Evolutionary conservation across 2,888 invertebrate species (phyloP).

Genomic region (Dioctria rufipes): DNA sequence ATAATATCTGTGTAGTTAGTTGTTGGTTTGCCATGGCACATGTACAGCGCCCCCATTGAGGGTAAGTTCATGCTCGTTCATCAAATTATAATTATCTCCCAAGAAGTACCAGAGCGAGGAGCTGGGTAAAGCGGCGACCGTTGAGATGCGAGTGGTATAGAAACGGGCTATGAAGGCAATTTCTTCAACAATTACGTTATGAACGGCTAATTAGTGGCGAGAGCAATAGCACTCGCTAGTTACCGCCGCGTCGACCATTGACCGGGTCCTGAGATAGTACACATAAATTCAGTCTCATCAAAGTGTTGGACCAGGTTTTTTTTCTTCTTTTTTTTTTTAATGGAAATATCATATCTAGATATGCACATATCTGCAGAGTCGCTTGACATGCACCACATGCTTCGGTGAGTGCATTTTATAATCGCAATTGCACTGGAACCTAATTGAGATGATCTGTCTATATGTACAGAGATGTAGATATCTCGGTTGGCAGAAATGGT

Average conservation of each 20-base stretch:
- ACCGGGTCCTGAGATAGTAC: conserved; percentile 31
- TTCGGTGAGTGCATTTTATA: conserved; percentile 52
- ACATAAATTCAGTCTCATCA: too few relatives aligned
- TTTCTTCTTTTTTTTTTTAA: too few relatives aligned
- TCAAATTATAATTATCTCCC: conserved; percentile 61
- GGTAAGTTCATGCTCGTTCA: conserved; percentile 63
- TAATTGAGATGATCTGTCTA: conserved; percentile 55
- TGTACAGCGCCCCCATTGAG: conserved; percentile 27
- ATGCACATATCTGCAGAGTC: background rate
- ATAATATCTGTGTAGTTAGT: background rate
- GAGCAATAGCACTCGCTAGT: conserved; percentile 37
- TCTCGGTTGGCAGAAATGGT: conserved; percentile 17
- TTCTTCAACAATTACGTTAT: conserved; percentile 55
- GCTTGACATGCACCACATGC: conserved; percentile 51
- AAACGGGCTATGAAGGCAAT: conserved; percentile 55
- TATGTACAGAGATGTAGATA: background rate
- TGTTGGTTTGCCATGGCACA: background rate
- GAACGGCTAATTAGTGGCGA: conserved; percentile 49
- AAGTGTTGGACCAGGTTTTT: too few relatives aligned
- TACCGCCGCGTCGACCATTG: conserved; percentile 40
- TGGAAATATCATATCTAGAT: too few relatives aligned
- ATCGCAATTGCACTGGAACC: conserved; percentile 53
- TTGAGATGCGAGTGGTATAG: background rate
- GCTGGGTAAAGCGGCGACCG: background rate
- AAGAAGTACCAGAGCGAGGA: conserved; percentile 5